Conservation (phyloP, 2,797 vertebrate genomes). For the Sparus aurata region DNA sequence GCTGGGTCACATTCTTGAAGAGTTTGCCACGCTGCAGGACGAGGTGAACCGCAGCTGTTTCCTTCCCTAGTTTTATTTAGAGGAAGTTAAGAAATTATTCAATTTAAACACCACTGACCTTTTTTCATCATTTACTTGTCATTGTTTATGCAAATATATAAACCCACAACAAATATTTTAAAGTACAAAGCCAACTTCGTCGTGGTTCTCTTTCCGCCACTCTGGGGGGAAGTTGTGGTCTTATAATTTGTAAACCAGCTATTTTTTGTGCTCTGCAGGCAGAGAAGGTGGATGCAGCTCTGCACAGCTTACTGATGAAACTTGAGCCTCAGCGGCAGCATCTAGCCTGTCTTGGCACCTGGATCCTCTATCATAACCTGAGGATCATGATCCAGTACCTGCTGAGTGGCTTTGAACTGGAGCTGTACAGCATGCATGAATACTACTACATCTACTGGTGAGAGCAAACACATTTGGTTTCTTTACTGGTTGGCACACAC, state of each 20-base stretch:
- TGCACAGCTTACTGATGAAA: constrained; percentile 97
- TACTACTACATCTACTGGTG: constrained; percentile 99
- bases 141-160: too few relatives aligned
- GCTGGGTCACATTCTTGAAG: constrained; percentile 97
- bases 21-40: constrained; percentile 98
- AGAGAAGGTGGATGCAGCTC: constrained; percentile 97
- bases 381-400: constrained; percentile 99
- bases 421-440: constrained; percentile 99
- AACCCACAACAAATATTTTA: too few relatives aligned
- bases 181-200: too few relatives aligned
- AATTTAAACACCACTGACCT: too few relatives aligned
- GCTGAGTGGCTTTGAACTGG: constrained; percentile 97
- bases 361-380: constrained; percentile 98
- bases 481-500: background rate
- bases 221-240: background rate
- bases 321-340: constrained; percentile 98
- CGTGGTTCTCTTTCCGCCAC: background rate
- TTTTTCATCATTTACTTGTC: too few relatives aligned
- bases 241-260: background rate
- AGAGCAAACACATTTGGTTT: constrained; percentile 19
- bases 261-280: constrained; percentile 82
- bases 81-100: too few relatives aligned
- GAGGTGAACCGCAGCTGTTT: constrained; percentile 85
- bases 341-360: constrained; percentile 96
- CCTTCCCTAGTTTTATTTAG: background rate